Percentiles rank a stretch among this genome's conserved stretches.
These are phyloP conservation scores for Trichechus manatus DNA, from an alignment of 2,113 vertebrate genomes.

Conservation along the genomic window DNA sequence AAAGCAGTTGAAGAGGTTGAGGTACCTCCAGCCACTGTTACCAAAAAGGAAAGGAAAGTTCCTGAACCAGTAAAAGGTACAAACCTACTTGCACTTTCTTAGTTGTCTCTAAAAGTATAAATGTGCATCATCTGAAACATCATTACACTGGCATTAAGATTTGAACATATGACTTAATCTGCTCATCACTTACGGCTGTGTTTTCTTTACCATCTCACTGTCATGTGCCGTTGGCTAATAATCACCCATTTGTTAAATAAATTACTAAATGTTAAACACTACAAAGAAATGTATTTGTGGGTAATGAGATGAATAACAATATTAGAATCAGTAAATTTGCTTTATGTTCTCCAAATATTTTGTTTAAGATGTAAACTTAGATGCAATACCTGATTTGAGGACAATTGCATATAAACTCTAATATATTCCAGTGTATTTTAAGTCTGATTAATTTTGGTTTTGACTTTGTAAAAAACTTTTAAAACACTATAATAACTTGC, in stretches of 20 bases:
- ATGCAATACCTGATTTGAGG: neutral
- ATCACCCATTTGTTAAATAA: neutral
- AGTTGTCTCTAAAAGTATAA: conserved; percentile 23
- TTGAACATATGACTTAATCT: conserved; percentile 7
- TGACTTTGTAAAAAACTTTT: conserved; percentile 50
- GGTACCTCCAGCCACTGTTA: conserved; percentile 77
- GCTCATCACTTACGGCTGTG: neutral
- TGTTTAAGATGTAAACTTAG: conserved; percentile 17
- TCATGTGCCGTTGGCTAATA: neutral
- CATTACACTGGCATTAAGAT: neutral
- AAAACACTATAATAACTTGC: conserved; percentile 76
- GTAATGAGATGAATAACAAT: neutral
- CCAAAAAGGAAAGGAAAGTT: conserved; percentile 87
- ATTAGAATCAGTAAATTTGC: neutral
- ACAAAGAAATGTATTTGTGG: neutral
- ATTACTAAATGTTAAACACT: conserved; percentile 7
- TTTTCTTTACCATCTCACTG: conserved; percentile 28
- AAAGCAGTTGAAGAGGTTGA: conserved; percentile 86
- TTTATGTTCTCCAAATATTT: conserved; percentile 53
- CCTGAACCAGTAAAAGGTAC: conserved; percentile 89
- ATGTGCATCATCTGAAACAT: neutral
- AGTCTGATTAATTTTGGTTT: neutral
- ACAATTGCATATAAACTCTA: neutral
- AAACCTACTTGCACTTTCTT: conserved; percentile 24
- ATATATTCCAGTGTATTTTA: neutral